Evolutionary conservation across 1,140 invertebrate genomes (phyloP), one percentile per base, ranked within the genome.

Genomic region (Bombus superbus): DNA sequence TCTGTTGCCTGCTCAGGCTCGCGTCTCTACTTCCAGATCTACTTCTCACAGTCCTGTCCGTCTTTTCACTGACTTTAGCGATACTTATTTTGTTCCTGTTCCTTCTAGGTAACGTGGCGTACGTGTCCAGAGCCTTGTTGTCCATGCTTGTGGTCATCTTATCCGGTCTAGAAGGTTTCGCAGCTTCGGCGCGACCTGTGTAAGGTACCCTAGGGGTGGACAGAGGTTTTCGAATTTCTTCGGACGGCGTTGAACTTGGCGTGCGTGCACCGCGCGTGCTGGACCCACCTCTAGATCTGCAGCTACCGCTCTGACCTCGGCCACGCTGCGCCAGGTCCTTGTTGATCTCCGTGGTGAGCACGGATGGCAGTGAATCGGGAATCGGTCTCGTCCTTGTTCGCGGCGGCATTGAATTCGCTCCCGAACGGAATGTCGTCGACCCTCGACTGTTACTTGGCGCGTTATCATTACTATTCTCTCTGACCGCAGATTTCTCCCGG

Each of bases 91-190:
- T 94, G 10, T 68, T 89, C 40, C 94, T 94, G 71, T 94, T 95
- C 69, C 97, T 95, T n/a, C 98, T 96, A 0, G 97, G 97, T 18
- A 98, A 92, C 0, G 98, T 98, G 3, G 97, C 97, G 74, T 97
- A 98, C 88, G 97, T 97, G 81, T 97, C 97, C 10, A 97, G 94
- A 0, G 96, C 95, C 90, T 95, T 96, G 87, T 90, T 96, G 90
- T 94, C 97, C 88, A 92, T 84, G 90, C 90, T 94, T 89, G 89
- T 94, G 57, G 84, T 80, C 94, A 93, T 90, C 91, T 95, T 88
- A 88, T 95, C 71, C 87, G 91, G 9, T 89, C 94, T 53, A 87
- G 91, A 81, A 85, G 87, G 1, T 86, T 92, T 22, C 83, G 85
- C n/a, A 81, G 88, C 0, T 80, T 94, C 83, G 32, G 47, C 62